Percentiles rank a stretch among this genome's conserved stretches.
phyloP scores from a whole-genome alignment of 2,797 vertebrate genomes.

The Pteropus rufus region DNA sequence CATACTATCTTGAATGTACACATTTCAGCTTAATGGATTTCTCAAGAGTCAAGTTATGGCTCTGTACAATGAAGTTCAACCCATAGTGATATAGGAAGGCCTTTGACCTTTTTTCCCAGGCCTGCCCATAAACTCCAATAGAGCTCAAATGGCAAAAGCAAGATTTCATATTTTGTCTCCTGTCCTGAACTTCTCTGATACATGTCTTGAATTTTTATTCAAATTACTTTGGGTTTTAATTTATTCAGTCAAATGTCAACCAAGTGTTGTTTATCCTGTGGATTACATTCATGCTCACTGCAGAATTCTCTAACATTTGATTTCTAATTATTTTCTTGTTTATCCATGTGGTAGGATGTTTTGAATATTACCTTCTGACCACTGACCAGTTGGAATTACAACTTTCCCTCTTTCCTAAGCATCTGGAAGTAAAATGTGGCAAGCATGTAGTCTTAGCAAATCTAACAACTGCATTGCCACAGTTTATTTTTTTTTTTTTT shows the following conservation, averaged over 20 bases:
- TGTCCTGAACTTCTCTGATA: constrained; percentile 77
- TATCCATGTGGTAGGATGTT: constrained; percentile 78
- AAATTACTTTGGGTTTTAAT: constrained; percentile 79
- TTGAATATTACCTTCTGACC: constrained; percentile 76
- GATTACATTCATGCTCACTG: constrained; percentile 78
- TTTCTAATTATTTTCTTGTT: constrained; percentile 82
- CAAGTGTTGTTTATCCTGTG: constrained; percentile 78
- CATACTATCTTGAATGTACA: constrained; percentile 42
- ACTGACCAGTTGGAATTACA: constrained; percentile 73
- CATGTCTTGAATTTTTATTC: constrained; percentile 81
- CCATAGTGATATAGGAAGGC: background rate
- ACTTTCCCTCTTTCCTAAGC: constrained; percentile 68
- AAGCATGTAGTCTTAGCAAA: constrained; percentile 35
- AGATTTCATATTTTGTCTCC: constrained; percentile 75
- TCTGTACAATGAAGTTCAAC: constrained; percentile 37
- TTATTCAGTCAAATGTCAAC: constrained; percentile 82
- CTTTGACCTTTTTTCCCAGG: constrained; percentile 50
- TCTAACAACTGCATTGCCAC: constrained; percentile 1
- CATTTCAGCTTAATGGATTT: constrained; percentile 66
- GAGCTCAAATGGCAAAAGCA: constrained; percentile 39
- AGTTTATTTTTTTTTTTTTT: background rate
- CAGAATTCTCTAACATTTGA: constrained; percentile 80
- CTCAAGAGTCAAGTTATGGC: constrained; percentile 44
- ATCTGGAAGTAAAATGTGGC: constrained; percentile 69
- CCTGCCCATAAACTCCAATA: constrained; percentile 42